Base-by-base conservation (phyloP, 2,888 invertebrate genomes). In the Anagyrus pseudococci region DNA sequence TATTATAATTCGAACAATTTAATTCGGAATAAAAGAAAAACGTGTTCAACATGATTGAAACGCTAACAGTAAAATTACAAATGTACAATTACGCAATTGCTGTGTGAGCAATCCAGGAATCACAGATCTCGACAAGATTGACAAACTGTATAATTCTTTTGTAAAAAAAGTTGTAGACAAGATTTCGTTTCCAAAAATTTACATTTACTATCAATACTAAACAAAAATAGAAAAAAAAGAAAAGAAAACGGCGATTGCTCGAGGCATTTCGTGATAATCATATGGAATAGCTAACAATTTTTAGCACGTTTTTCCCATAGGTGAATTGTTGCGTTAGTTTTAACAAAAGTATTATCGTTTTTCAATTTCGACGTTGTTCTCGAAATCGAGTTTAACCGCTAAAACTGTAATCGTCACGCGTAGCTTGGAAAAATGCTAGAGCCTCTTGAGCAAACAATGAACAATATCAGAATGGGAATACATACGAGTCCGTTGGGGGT, bases 41-140 rank as follows among this genome's bases (percentile, higher is more conserved):
- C 4, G 46, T 61, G 25, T 58, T 29, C 25, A 61, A 60, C 58
- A 26, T 62, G 44, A 58, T 58, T 57, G 55, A 66, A 60, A 62
- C 48, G 55, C 46, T 58, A 48, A 17, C 44, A 29, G n/a, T 62
- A n/a, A 58, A 48, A 49, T 59, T 59, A 59, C 58, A 62, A 48
- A 66, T 59, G 41, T 59, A 62, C 56, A 58, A 58, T 33, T 23
- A 58, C 50, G 43, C 47, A 48, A 10, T 59, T 57, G 59, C 62
- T 56, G 62, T 57, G 54, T 56, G 33, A 59, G 66, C 57, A 66
- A 62, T 66, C 48, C 53, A 62, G 48, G 43, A 66, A 66, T 62
- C 62, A 66, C 66, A 66, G 62, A 62, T 43, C 46, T 60, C 48
- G 54, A 66, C 26, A 66, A 60, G 37, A 52, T 58, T 61, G 55